phyloP scores from a whole-genome alignment of 2,888 invertebrate genomes.

The Platynereis dumerilii region DNA sequence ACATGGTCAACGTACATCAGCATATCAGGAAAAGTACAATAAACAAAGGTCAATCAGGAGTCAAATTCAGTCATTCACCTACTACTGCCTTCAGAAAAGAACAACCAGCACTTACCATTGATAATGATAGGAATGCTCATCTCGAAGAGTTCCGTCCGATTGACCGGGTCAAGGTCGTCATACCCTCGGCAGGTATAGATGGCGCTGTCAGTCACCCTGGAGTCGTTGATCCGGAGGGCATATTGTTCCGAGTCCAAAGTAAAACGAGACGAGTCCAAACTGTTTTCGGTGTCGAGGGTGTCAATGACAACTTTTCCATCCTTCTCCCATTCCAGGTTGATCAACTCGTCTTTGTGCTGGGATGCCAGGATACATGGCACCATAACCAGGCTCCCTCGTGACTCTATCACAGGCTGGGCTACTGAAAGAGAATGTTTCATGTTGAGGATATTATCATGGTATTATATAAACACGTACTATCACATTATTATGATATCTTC shows the following conservation, averaged over 20 bases:
- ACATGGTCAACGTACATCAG: too few species aligned
- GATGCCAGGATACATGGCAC: not conserved
- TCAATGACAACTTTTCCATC: not conserved
- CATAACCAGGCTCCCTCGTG: not conserved
- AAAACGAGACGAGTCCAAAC: too few species aligned
- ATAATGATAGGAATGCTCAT: not conserved
- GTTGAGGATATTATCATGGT: too few species aligned
- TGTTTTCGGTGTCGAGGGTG: too few species aligned
- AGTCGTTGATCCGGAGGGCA: not conserved
- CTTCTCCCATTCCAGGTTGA: not conserved
- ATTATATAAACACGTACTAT: too few species aligned
- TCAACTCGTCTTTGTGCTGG: not conserved
- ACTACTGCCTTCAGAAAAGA: too few species aligned
- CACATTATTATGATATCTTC: too few species aligned
- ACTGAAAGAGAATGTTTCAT: too few species aligned
- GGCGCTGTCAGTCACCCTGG: not conserved
- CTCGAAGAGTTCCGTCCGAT: not conserved
- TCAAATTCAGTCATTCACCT: too few species aligned
- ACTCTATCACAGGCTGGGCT: not conserved
- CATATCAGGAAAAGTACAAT: too few species aligned
- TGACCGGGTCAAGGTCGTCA: not conserved
- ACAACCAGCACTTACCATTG: not conserved
- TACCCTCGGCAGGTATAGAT: not conserved
- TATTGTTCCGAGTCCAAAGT: not conserved
- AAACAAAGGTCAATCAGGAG: too few species aligned